Evolutionary conservation across 1,140 invertebrate genomes (phyloP), one percentile per base, ranked within the genome.

Genomic region (Phocides pigmalion): DNA sequence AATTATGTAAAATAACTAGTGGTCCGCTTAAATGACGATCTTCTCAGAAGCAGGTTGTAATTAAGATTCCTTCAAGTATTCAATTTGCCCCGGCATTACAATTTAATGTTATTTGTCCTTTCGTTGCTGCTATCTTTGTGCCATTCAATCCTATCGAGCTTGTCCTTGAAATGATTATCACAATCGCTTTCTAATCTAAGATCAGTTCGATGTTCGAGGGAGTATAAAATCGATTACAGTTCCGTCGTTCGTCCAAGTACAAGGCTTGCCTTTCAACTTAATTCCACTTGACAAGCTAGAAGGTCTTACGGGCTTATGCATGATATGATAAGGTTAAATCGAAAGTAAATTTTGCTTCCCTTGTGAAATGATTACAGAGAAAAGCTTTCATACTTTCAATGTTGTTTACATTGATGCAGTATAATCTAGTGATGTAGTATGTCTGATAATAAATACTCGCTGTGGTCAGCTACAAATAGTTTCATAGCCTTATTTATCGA

Each of bases 191-290:
- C 9, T 14, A 47, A 47, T 11, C 19, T 47, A 22, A 22, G 32
- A 35, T 4, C 6, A 4, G 44, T 47, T 47, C 8, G 16, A 19
- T 22, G 44, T 47, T 47, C 44, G 19, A 47, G 19, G 3, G 44
- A 47, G 44, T 47, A 22, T 2, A 47, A 47, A 47, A 47, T 47
- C 44, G 19, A 47, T 47, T 22, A 22, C 17, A 47, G 17, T 20
- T 22, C n/a, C 44, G 12, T 9, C 9, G 19, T 47, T 44, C 44
- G 9, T 6, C n/a, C 2, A 47, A 44, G 15, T 35, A 35, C 32
- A 35, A 44, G 17, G 4, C 9, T 47, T 22, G 44, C 44, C 19
- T 22, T 47, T 47, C 44, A 47, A 47, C 19, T 22, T 47, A 47
- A 47, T 47, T 28, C 25, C 25, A 28, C 25, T 28, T 28, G 25